These are phyloP conservation scores for Paramacrobiotus metropolitanus DNA, from an alignment of 1,140 invertebrate species.

Conservation along the genomic window DNA sequence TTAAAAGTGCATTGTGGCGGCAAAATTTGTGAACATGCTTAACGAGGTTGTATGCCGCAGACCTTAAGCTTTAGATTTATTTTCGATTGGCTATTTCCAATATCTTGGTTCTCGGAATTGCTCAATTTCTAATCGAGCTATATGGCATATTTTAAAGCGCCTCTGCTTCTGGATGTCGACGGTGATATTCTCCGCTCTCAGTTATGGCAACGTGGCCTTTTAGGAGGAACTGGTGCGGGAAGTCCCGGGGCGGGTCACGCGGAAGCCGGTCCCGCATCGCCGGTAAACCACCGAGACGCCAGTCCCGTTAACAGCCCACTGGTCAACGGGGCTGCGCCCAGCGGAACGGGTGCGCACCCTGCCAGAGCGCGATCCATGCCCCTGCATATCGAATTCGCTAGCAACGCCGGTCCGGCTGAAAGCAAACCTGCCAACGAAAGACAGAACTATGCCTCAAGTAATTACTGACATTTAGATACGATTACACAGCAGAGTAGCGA, in stretches of 20 bases:
- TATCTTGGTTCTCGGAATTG: too few relatives aligned
- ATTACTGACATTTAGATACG: too few relatives aligned
- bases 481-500: too few relatives aligned
- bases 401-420: neutral
- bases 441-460: neutral
- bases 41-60: too few relatives aligned
- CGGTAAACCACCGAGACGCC: neutral
- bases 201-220: neutral
- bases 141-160: neutral
- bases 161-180: constrained; percentile 1
- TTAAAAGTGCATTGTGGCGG: too few relatives aligned
- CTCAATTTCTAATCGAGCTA: too few relatives aligned
- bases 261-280: neutral
- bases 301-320: neutral
- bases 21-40: too few relatives aligned
- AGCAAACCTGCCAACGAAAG: neutral
- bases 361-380: neutral
- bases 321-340: neutral
- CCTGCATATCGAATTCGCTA: neutral
- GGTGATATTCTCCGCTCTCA: neutral
- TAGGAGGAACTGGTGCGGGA: neutral
- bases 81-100: too few relatives aligned
- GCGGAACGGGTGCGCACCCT: neutral
- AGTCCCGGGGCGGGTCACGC: neutral
- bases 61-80: too few relatives aligned